phyloP scores from a whole-genome alignment of 92 coral and sea anemone species.

The Porites evermanni region DNA sequence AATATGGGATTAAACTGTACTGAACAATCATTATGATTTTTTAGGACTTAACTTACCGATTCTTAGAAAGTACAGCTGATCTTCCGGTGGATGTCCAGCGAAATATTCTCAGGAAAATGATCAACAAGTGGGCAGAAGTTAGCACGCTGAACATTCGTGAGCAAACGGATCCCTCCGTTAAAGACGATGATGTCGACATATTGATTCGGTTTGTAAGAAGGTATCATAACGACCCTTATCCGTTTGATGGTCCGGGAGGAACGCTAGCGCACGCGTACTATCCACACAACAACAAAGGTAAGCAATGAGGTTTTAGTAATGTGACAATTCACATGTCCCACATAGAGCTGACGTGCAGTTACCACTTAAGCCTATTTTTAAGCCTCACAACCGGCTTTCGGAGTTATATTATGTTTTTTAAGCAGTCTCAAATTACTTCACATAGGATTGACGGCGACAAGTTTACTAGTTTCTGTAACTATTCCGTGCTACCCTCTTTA shows the following conservation, averaged over 20 bases:
- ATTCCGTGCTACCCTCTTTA: no score
- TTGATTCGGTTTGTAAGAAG: conserved; percentile 60
- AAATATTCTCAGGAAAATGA: conserved; percentile 59
- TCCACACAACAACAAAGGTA: conserved; percentile 78
- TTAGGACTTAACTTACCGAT: conserved; percentile 65
- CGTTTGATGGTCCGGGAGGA: conserved; percentile 84
- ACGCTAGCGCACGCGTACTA: conserved; percentile 91
- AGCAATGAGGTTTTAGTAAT: neutral
- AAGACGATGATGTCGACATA: conserved; percentile 81
- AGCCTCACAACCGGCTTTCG: no score
- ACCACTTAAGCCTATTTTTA: no score
- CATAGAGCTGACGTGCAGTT: no score
- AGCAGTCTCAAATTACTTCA: no score
- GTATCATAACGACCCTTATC: conserved; percentile 71
- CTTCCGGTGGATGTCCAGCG: conserved; percentile 49
- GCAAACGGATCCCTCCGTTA: conserved; percentile 21
- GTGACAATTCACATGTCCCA: no score
- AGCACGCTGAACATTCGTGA: conserved; percentile 65
- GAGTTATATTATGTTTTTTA: no score
- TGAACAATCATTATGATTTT: neutral
- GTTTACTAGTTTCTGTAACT: no score
- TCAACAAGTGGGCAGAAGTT: conserved; percentile 68
- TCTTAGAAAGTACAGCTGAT: conserved; percentile 59
- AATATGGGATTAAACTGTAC: no score
- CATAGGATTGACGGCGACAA: no score